These are phyloP conservation scores for Phycodurus eques DNA, from an alignment of 2,113 vertebrate species.

Conservation along the genomic window DNA sequence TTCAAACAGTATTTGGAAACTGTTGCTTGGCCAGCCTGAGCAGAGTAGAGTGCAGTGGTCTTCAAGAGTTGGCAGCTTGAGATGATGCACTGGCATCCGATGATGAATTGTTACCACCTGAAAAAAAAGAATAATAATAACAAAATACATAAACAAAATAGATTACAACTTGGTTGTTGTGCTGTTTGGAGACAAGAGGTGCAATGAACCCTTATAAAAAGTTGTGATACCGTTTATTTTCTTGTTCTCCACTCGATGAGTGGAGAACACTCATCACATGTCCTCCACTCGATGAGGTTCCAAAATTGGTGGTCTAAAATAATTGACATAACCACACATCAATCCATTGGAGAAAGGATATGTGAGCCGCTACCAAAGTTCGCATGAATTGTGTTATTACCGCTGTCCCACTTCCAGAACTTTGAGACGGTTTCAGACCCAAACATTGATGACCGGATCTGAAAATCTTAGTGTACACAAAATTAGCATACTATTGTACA, in stretches of 20 bases:
- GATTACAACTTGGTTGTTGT: no score
- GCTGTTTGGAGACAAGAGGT: no score
- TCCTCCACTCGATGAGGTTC: slow-evolving; percentile 18
- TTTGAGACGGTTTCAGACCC: not conserved
- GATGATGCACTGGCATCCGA: not conserved
- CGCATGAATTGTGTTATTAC: slow-evolving; percentile 5
- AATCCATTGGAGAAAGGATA: not conserved
- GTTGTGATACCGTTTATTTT: not conserved
- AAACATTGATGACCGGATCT: slow-evolving; percentile 17
- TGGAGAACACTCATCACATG: no score
- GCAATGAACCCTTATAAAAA: no score
- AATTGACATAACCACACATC: not conserved
- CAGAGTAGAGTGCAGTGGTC: not conserved
- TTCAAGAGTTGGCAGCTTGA: slow-evolving; percentile 5
- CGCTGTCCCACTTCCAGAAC: slow-evolving; percentile 3
- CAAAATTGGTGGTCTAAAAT: slow-evolving; percentile 44
- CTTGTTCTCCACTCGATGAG: slow-evolving; percentile 21
- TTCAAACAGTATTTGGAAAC: not conserved
- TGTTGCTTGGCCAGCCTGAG: not conserved
- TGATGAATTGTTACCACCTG: slow-evolving; percentile 40
- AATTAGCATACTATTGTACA: not conserved
- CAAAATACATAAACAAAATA: not conserved
- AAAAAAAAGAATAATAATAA: slow-evolving; percentile 8
- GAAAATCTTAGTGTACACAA: not conserved
- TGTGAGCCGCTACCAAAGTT: not conserved